A percentile compares a stretch with the other conserved stretches of the same genome.
Conservation (phyloP, 2,797 vertebrate species). For the Tenualosa thibaudeaui region DNA sequence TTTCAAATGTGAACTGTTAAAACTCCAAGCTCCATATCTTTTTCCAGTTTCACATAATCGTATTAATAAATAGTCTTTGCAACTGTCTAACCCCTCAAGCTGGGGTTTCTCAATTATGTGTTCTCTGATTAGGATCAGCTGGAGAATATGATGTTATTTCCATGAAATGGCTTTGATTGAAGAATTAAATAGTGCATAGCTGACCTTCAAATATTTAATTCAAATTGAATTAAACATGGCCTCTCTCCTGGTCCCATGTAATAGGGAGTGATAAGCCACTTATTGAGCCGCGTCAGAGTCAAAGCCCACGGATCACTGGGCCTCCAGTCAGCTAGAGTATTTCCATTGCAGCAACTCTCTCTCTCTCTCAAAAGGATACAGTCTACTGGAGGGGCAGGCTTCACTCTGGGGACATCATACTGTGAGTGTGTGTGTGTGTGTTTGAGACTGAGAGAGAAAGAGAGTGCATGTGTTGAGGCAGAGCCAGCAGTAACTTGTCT, state of each 20-base stretch:
- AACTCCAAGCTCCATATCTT: neutral
- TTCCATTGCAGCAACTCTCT: neutral
- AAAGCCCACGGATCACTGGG: neutral
- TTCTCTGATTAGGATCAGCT: neutral
- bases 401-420: neutral
- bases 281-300: neutral
- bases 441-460: neutral
- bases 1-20: neutral
- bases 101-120: neutral
- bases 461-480: neutral
- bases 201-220: neutral
- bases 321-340: neutral
- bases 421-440: neutral
- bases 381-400: neutral
- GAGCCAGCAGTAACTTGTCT: no score
- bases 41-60: neutral
- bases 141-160: neutral
- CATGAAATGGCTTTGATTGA: neutral
- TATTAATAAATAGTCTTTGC: neutral
- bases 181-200: conserved; percentile 4
- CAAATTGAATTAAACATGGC: conserved; percentile 6
- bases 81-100: neutral
- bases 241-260: neutral
- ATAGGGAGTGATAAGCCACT: neutral
- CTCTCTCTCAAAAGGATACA: neutral